Base-by-base conservation (phyloP, 2,797 vertebrate species). In the Gymnothorax javanicus region DNA sequence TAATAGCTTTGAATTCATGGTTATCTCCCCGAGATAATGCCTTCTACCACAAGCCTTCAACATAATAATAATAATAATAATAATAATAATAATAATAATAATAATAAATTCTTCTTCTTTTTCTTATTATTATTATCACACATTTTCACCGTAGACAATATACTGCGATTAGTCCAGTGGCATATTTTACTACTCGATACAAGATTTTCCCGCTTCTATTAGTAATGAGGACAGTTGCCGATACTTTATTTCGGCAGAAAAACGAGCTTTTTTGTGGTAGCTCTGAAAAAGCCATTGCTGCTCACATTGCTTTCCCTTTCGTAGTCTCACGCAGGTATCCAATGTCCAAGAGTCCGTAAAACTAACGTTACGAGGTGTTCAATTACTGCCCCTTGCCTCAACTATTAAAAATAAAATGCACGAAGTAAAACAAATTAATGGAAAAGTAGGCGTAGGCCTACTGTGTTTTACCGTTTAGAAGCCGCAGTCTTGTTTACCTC, bases 371-470 rank as follows among this genome's bases (percentile, higher is more conserved):
- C 64, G 13, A 69, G 5, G 25, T 69, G n/a, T 9, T 25, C 23
- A 8, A 25, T 69, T 69, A 69, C 25, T 69, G 64, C 64, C 25
- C n/a, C n/a, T 23, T 64, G 62, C 62, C 17, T 6, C 62, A 69
- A 69, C 25, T 69, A 69, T n/a, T n/a, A 69, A 17, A 52, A 52
- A 77, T 77, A 52, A 20, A 77, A 77, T 17, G 64, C 9, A 59
- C 1, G 33, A 43, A 43, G 33, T 43, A 43, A 9, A 71, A 75
- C 71, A 2, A 9, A 58, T 82, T 25, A 33, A 77, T 77, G 73
- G 50, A 43, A 77, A 50, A 77, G 73, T 77, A 77, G 73, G 43
- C 73, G 73, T 52, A 77, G 73, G 43, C 73, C 33, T 50, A 52
- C 73, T 15, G 73, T 12, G 69, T 77, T 13, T 77, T 17, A 77